These are phyloP conservation scores for Zaprionus inermis DNA, from an alignment of 1,140 invertebrate species.

Conservation along the genomic window DNA sequence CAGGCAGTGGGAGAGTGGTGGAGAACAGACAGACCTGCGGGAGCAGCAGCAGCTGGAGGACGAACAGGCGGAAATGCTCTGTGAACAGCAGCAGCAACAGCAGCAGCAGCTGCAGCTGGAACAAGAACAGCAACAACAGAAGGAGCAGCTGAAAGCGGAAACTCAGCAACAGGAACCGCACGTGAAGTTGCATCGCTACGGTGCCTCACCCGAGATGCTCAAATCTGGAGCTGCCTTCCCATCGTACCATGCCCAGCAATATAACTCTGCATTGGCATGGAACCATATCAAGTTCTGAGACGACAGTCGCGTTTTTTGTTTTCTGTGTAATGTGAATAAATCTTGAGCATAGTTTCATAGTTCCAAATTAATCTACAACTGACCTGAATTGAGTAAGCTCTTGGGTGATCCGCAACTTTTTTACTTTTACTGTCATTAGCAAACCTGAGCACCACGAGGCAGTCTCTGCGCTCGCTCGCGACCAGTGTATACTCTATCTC, in stretches of 20 bases:
- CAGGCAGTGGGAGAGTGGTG: background rate
- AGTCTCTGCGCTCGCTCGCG: too few species aligned
- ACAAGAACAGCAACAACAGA: background rate
- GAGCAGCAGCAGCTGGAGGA: background rate
- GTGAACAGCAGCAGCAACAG: background rate
- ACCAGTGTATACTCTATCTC: too few species aligned
- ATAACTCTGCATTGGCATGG: background rate
- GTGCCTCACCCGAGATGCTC: conserved; percentile 31
- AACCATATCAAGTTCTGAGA: background rate
- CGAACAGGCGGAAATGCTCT: background rate
- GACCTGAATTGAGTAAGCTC: background rate
- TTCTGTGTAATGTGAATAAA: conserved; percentile 21
- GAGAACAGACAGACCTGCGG: background rate
- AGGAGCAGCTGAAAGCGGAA: background rate
- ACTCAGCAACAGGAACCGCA: background rate
- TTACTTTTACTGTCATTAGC: background rate
- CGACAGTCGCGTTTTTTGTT: background rate
- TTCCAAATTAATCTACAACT: background rate
- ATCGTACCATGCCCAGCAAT: conserved; percentile 13
- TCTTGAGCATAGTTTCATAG: conserved; percentile 4
- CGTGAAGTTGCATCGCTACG: conserved; percentile 22
- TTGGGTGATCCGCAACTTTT: background rate
- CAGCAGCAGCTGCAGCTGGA: background rate
- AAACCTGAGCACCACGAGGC: background rate
- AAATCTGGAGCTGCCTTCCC: conserved; percentile 28